These are phyloP conservation scores for Torymus tubicola DNA, from an alignment of 2,888 invertebrate genomes.

Conservation along the genomic window DNA sequence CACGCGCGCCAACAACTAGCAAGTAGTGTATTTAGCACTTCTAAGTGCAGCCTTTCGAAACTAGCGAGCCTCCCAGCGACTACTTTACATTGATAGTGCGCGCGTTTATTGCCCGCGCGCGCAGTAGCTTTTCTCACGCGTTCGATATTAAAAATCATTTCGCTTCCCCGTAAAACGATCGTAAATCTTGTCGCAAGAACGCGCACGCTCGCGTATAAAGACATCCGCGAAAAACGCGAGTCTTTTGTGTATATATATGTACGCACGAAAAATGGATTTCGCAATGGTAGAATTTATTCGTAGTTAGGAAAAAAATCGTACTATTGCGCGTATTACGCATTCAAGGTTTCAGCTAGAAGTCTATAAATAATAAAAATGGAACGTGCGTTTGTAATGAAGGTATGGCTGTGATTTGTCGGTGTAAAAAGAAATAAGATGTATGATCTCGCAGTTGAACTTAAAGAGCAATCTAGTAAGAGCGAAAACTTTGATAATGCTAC, in stretches of 20 bases:
- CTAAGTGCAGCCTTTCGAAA: too few species aligned
- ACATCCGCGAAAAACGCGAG: too few species aligned
- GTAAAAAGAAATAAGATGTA: too few species aligned
- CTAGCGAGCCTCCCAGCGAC: too few species aligned
- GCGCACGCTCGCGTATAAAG: not conserved
- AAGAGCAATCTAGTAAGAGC: too few species aligned
- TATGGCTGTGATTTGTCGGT: slow-evolving; percentile 11
- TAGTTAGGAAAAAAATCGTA: not conserved
- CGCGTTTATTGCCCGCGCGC: not conserved
- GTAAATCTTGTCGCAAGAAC: slow-evolving; percentile 24
- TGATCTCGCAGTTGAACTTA: too few species aligned
- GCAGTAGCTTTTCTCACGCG: slow-evolving; percentile 12
- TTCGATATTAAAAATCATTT: slow-evolving; percentile 41
- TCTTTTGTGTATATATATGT: too few species aligned
- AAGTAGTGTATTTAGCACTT: too few species aligned
- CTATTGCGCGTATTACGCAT: slow-evolving; percentile 7
- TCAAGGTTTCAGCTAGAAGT: not conserved
- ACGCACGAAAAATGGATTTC: slow-evolving; percentile 8
- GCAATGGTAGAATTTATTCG: slow-evolving; percentile 30
- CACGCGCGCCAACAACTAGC: too few species aligned
- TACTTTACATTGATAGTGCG: not conserved
- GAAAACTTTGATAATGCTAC: too few species aligned
- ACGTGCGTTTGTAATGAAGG: slow-evolving; percentile 5
- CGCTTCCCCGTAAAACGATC: slow-evolving; percentile 33
- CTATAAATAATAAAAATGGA: slow-evolving; percentile 46